These are phyloP conservation scores for Heliconius erato DNA, from an alignment of 2,888 invertebrate species.

Conservation along the genomic window DNA sequence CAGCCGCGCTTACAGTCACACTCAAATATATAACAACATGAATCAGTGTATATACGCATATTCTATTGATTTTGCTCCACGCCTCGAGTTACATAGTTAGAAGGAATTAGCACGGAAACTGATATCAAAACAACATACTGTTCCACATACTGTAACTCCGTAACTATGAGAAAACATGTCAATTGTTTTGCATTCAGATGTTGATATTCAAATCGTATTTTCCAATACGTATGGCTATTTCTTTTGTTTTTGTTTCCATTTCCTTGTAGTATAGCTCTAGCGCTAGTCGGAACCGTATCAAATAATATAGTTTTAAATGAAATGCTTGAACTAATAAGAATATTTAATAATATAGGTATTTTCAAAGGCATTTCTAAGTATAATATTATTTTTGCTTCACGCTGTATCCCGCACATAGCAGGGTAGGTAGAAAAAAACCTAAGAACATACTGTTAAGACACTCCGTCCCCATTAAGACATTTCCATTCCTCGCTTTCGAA, in stretches of 20 bases:
- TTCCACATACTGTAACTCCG: conserved; percentile 11
- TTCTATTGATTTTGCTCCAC: neutral
- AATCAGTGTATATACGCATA: too few relatives aligned
- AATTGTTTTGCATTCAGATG: conserved; percentile 33
- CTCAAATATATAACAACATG: too few relatives aligned
- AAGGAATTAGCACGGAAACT: conserved; percentile 30
- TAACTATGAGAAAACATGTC: conserved; percentile 42
- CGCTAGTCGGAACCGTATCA: neutral
- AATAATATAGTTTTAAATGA: neutral
- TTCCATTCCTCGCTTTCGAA: too few relatives aligned
- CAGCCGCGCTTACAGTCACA: too few relatives aligned
- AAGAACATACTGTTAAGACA: too few relatives aligned
- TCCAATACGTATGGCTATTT: neutral
- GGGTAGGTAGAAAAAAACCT: too few relatives aligned
- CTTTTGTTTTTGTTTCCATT: conserved; percentile 1
- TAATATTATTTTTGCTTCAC: too few relatives aligned
- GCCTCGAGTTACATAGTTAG: conserved; percentile 8
- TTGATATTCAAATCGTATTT: conserved; percentile 36
- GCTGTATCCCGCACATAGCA: too few relatives aligned
- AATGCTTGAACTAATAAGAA: neutral
- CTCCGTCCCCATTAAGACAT: too few relatives aligned
- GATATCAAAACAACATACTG: conserved; percentile 40
- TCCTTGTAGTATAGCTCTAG: neutral
- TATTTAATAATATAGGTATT: too few relatives aligned
- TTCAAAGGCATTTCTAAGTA: too few relatives aligned